Evolutionary conservation across 1,140 invertebrate genomes (phyloP).

Genomic region (Maniola jurtina): DNA sequence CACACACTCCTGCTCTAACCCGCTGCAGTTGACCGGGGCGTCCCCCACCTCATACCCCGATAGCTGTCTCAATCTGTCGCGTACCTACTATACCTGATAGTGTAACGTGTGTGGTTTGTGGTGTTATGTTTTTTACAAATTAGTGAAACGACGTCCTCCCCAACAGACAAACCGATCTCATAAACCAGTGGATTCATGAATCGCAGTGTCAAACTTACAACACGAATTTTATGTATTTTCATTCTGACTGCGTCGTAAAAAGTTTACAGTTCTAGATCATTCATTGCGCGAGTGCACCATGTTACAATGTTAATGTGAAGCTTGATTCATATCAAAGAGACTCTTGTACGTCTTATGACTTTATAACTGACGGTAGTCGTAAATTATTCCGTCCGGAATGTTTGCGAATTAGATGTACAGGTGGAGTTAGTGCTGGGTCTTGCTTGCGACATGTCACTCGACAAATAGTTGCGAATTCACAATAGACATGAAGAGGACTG

Average conservation of each 20-base stretch:
- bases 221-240: constrained; percentile 23
- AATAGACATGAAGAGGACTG: no score
- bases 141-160: neutral
- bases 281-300: constrained; percentile 21
- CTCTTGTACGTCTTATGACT: constrained; percentile 20
- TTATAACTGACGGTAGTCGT: constrained; percentile 30
- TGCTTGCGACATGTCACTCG: neutral
- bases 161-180: constrained; percentile 1
- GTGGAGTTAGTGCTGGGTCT: constrained; percentile 13
- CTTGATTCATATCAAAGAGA: constrained; percentile 31
- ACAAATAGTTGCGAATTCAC: neutral
- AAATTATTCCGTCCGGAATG: constrained; percentile 27
- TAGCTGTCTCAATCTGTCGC: no score
- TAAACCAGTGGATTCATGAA: constrained; percentile 2
- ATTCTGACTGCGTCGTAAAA: constrained; percentile 25
- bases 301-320: constrained; percentile 24
- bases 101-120: no score
- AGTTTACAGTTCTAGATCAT: constrained; percentile 27
- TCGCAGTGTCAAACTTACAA: constrained; percentile 15
- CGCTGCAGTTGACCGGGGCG: no score
- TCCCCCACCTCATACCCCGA: no score
- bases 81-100: no score
- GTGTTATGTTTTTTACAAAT: neutral
- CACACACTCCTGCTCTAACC: no score
- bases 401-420: constrained; percentile 9